Percentiles rank a stretch among this genome's conserved stretches.
phyloP scores from a whole-genome alignment of 2,888 invertebrate genomes.

The Hirtodrosophila trivittata region DNA sequence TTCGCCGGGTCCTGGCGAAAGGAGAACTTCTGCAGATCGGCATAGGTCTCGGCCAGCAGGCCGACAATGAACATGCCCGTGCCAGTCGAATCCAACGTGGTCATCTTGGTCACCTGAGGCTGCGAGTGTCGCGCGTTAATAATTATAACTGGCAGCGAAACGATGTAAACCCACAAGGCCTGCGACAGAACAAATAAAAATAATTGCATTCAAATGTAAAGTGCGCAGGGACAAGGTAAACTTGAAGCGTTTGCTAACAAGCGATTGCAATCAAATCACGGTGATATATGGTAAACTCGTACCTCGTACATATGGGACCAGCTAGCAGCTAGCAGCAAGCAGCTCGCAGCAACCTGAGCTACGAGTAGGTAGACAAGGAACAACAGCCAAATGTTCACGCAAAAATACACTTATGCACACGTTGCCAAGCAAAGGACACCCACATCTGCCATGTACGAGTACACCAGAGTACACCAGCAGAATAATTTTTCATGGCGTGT shows the following conservation, averaged over 20 bases:
- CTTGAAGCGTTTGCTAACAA: constrained; percentile 43
- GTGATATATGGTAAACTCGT: constrained; percentile 42
- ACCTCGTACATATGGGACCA: background rate
- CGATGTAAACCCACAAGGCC: constrained; percentile 96
- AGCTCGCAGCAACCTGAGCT: no score
- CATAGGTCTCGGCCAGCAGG: constrained; percentile 93
- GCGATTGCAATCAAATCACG: constrained; percentile 54
- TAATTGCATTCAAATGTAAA: constrained; percentile 5
- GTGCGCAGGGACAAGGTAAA: constrained; percentile 16
- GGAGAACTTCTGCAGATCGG: constrained; percentile 95
- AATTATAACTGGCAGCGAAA: constrained; percentile 95
- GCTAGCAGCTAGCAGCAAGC: no score
- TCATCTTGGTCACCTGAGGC: constrained; percentile 91
- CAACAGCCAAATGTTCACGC: no score
- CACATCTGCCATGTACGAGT: no score
- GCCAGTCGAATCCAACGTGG: constrained; percentile 93
- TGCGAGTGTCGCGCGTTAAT: constrained; percentile 93
- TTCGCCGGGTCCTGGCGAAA: constrained; percentile 95
- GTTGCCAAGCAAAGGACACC: no score
- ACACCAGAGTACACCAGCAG: no score
- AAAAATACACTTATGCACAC: no score
- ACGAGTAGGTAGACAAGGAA: no score
- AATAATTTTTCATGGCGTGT: no score
- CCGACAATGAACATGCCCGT: constrained; percentile 93
- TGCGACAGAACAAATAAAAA: constrained; percentile 77